phyloP scores from a whole-genome alignment of 2,797 vertebrate genomes.

The Neosalanx taihuensis region DNA sequence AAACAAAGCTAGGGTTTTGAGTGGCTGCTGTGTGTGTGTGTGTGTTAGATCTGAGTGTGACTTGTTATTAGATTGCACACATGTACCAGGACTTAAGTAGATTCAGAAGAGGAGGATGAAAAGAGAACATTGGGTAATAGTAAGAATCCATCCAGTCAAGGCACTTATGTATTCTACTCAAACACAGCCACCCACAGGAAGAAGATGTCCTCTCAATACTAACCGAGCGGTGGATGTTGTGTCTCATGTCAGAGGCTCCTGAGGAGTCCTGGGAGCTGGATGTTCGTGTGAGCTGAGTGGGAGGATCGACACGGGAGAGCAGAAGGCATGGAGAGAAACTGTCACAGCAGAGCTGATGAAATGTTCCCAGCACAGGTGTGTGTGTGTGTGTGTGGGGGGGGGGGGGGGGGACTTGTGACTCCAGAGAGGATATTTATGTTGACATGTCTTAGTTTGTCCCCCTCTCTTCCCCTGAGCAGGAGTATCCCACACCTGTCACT shows the following conservation, averaged over 20 bases:
- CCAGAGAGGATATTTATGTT: conserved; percentile 63
- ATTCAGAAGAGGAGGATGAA: too few relatives aligned
- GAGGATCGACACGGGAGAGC: neutral
- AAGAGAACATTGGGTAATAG: too few relatives aligned
- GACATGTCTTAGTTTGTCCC: conserved; percentile 59
- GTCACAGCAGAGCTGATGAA: too few relatives aligned
- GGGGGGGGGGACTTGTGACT: conserved; percentile 12
- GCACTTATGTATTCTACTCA: too few relatives aligned
- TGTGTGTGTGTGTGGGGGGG: neutral
- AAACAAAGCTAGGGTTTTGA: neutral
- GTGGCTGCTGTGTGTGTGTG: neutral
- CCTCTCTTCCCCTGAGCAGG: conserved; percentile 54
- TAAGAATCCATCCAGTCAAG: too few relatives aligned
- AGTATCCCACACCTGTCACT: conserved; percentile 66
- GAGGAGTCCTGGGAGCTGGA: too few relatives aligned
- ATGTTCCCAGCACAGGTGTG: neutral
- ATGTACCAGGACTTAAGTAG: conserved; percentile 34
- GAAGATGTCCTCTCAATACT: too few relatives aligned
- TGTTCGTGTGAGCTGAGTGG: too few relatives aligned
- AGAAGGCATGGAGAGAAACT: too few relatives aligned
- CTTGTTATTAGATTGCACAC: conserved; percentile 7
- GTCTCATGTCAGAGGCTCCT: too few relatives aligned
- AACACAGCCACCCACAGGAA: too few relatives aligned
- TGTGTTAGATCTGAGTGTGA: neutral
- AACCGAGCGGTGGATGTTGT: too few relatives aligned